Evolutionary conservation across 2,797 vertebrate species (phyloP).

Genomic region (Tadarida brasiliensis): DNA sequence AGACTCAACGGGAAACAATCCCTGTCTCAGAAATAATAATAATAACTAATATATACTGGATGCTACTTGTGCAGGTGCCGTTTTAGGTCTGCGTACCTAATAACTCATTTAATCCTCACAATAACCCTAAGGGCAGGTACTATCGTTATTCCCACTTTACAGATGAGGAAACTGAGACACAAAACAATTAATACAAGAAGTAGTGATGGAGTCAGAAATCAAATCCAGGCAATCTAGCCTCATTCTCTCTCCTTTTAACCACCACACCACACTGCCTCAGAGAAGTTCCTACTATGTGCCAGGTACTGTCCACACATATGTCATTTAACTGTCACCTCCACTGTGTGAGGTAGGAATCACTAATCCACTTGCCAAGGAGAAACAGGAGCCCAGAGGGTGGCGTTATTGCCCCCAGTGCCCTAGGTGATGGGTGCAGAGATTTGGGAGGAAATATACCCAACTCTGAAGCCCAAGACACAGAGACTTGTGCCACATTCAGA

Average conservation of each 20-base stretch:
- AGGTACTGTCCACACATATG: not conserved
- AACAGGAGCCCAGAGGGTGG: not conserved
- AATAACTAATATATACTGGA: not conserved
- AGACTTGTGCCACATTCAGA: not conserved
- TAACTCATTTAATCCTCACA: not conserved
- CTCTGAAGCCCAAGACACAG: not conserved
- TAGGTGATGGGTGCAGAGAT: not conserved
- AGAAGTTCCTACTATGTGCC: not conserved
- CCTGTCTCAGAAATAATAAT: not conserved
- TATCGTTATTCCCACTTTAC: not conserved
- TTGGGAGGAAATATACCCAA: not conserved
- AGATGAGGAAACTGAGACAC: constrained; percentile 15
- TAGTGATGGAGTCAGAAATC: not conserved
- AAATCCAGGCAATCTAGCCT: not conserved
- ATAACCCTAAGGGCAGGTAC: not conserved
- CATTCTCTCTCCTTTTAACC: not conserved
- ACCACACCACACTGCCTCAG: not conserved
- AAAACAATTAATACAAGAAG: not conserved
- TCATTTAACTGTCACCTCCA: not conserved
- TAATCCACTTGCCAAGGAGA: not conserved
- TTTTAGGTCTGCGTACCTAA: not conserved
- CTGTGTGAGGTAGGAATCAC: not conserved
- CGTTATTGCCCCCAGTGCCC: not conserved
- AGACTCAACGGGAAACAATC: not conserved
- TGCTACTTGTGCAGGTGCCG: not conserved